phyloP scores from a whole-genome alignment of 2,797 vertebrate genomes.

The Tauraco hartlaubi region DNA sequence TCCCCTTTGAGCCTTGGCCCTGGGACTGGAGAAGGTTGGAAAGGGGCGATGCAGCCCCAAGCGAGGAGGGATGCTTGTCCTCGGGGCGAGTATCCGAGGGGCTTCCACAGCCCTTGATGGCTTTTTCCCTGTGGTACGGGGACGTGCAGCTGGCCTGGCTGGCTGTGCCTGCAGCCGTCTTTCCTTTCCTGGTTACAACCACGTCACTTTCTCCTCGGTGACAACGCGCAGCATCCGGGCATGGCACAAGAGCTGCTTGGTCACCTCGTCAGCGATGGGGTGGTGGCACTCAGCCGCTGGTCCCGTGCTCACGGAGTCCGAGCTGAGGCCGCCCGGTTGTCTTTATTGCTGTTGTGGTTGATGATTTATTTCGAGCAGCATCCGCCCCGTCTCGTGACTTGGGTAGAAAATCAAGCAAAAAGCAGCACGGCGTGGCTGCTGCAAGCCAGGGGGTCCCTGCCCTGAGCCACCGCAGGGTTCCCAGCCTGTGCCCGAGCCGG shows the following conservation, averaged over 20 bases:
- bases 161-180: neutral
- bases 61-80: neutral
- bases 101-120: neutral
- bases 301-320: neutral
- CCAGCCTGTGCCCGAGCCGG: fast-evolving
- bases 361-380: slow-evolving; percentile 43
- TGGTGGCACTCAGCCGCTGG: fast-evolving
- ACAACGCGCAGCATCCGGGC: neutral
- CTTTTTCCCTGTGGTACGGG: fast-evolving
- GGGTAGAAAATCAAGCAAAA: slow-evolving; percentile 8
- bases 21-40: neutral
- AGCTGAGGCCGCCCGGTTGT: neutral
- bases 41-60: neutral
- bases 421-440: neutral
- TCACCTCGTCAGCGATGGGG: neutral
- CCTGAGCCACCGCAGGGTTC: neutral
- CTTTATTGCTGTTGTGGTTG: slow-evolving; percentile 23
- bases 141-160: neutral
- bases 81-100: neutral
- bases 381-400: slow-evolving; percentile 24
- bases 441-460: neutral
- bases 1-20: neutral
- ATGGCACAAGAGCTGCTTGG: neutral
- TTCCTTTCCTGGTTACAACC: neutral
- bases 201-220: neutral